A percentile compares a stretch with the other conserved stretches of the same genome.
Conservation (phyloP, 2,113 vertebrate genomes). For the Pseudonaja textilis region DNA sequence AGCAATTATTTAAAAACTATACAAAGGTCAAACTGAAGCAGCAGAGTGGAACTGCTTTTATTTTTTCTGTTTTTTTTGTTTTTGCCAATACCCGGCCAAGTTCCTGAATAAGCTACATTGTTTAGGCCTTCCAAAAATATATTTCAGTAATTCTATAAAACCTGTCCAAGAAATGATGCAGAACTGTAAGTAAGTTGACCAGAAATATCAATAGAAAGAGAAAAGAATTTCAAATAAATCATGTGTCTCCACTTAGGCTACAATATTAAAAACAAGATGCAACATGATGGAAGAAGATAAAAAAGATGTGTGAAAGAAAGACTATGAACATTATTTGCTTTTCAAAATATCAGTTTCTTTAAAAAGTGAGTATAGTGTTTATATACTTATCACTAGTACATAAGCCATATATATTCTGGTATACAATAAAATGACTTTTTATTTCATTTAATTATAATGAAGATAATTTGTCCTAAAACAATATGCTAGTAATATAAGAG, state of each 20-base stretch:
- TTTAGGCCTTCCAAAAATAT: constrained; percentile 12
- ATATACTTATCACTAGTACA: not conserved
- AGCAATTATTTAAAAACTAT: not conserved
- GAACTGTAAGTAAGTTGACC: constrained; percentile 10
- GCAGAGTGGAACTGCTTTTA: not conserved
- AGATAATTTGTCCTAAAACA: not conserved
- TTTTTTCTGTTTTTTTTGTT: not conserved
- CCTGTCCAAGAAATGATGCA: not conserved
- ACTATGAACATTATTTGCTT: not conserved
- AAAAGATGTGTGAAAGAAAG: not conserved
- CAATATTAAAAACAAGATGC: not conserved
- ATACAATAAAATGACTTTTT: not conserved
- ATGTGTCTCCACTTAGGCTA: not conserved
- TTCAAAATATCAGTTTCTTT: not conserved
- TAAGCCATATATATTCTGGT: accelerated
- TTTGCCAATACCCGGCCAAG: constrained; percentile 17
- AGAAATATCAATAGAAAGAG: not conserved
- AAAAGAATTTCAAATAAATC: not conserved
- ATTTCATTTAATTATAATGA: not conserved
- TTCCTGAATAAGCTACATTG: not conserved
- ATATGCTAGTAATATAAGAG: not conserved
- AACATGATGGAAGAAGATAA: not conserved
- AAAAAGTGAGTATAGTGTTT: not conserved
- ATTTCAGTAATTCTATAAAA: not conserved
- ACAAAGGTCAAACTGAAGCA: not conserved